These are phyloP conservation scores for Sylvia borin DNA, from an alignment of 2,797 vertebrate genomes.

Conservation along the genomic window DNA sequence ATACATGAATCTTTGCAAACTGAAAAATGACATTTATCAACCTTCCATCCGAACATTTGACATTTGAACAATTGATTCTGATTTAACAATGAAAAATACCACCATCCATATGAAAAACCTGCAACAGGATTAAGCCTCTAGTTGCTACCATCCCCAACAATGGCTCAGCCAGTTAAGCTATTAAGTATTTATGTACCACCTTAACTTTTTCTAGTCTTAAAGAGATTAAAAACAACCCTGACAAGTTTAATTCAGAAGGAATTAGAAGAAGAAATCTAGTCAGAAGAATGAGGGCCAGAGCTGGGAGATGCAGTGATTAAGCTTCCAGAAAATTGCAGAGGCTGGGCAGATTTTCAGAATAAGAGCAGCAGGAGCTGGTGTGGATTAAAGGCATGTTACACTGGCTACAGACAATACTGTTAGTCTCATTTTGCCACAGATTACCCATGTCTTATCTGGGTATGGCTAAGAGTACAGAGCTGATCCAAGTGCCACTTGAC, in stretches of 20 bases:
- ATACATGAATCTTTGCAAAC: neutral
- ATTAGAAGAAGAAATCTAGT: neutral
- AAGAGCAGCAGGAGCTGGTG: neutral
- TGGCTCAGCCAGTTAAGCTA: neutral
- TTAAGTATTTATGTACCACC: neutral
- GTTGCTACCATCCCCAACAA: neutral
- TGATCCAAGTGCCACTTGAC: neutral
- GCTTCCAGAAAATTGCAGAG: neutral
- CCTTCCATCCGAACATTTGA: neutral
- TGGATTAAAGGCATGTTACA: neutral
- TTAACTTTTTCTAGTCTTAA: neutral
- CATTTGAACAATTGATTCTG: slow-evolving; percentile 40
- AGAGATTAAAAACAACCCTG: neutral
- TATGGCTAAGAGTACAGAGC: neutral
- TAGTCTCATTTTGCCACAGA: neutral
- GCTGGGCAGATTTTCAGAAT: neutral
- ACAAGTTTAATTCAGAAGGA: neutral
- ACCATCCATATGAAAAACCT: neutral
- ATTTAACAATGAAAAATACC: slow-evolving; percentile 23
- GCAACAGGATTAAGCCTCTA: neutral
- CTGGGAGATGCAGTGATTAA: neutral
- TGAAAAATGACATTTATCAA: slow-evolving; percentile 49
- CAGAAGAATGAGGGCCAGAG: neutral
- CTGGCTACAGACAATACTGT: neutral
- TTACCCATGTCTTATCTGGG: neutral